Percentiles rank a stretch among this genome's conserved stretches.
Evolutionary conservation across 2,113 vertebrate species (phyloP).

Genomic region (Canis aureus): DNA sequence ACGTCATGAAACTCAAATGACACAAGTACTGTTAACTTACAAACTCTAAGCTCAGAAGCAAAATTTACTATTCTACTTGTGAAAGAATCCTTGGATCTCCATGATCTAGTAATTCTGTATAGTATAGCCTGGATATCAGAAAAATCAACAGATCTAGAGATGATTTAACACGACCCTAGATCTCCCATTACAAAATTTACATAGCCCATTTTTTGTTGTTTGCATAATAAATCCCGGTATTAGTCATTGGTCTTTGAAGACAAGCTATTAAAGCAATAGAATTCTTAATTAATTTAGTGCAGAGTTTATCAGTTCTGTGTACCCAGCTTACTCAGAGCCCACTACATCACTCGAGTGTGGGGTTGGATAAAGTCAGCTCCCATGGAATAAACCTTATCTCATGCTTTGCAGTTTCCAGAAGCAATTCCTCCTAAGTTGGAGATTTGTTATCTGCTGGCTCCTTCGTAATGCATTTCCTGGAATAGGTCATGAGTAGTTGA

Average conservation of each 20-base stretch:
- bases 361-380: conserved; percentile 67
- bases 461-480: conserved; percentile 77
- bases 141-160: conserved; percentile 35
- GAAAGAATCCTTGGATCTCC: neutral
- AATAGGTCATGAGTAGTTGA: conserved; percentile 71
- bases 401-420: conserved; percentile 78
- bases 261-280: conserved; percentile 75
- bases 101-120: neutral
- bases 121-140: neutral
- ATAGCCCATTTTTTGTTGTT: conserved; percentile 43
- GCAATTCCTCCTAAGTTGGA: conserved; percentile 74
- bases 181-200: conserved; percentile 55
- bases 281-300: conserved; percentile 77
- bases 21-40: neutral
- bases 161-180: conserved; percentile 56
- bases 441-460: conserved; percentile 79
- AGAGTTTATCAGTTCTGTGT: conserved; percentile 73
- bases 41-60: neutral
- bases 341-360: conserved; percentile 52
- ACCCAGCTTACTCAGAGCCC: conserved; percentile 39
- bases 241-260: conserved; percentile 58
- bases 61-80: neutral
- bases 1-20: neutral
- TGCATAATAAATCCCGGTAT: conserved; percentile 49
- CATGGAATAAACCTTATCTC: conserved; percentile 74